Evolutionary conservation across 2,888 invertebrate genomes (phyloP).

Genomic region (Marasmarcha lunaedactyla): DNA sequence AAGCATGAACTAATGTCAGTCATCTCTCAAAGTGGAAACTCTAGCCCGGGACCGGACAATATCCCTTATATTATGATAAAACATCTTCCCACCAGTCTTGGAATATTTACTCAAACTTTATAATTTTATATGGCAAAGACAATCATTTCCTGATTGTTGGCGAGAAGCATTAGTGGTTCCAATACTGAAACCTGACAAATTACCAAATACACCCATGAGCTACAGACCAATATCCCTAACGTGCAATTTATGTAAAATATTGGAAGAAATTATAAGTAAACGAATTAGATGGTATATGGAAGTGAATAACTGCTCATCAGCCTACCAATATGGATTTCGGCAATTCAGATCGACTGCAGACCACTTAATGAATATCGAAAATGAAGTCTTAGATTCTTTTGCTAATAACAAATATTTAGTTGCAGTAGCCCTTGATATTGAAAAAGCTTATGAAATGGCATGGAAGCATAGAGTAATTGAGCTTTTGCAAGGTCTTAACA

Average conservation of each 20-base stretch:
- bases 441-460: too few relatives aligned
- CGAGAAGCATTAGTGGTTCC: slow-evolving; percentile 14
- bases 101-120: slow-evolving; percentile 6
- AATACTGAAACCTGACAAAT: slow-evolving; percentile 14
- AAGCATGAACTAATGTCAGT: too few relatives aligned
- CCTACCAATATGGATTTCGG: slow-evolving; percentile 13
- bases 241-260: too few relatives aligned
- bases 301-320: slow-evolving; percentile 6
- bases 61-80: slow-evolving; percentile 13
- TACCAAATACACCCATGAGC: slow-evolving; percentile 5
- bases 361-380: too few relatives aligned
- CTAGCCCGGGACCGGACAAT: slow-evolving; percentile 13
- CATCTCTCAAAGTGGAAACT: too few relatives aligned
- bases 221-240: slow-evolving; percentile 14
- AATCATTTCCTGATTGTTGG: slow-evolving; percentile 14
- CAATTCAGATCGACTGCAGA: slow-evolving; percentile 12
- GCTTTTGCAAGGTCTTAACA: neutral
- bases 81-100: slow-evolving; percentile 10
- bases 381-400: too few relatives aligned
- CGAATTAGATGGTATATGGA: too few relatives aligned
- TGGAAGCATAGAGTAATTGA: slow-evolving; percentile 11
- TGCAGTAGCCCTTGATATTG: too few relatives aligned
- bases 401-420: too few relatives aligned
- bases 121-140: slow-evolving; percentile 7
- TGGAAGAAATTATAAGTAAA: too few relatives aligned